A percentile compares a stretch with the other conserved stretches of the same genome.
Conservation (phyloP, 1,140 invertebrate species). For the Drosophila triauraria region DNA sequence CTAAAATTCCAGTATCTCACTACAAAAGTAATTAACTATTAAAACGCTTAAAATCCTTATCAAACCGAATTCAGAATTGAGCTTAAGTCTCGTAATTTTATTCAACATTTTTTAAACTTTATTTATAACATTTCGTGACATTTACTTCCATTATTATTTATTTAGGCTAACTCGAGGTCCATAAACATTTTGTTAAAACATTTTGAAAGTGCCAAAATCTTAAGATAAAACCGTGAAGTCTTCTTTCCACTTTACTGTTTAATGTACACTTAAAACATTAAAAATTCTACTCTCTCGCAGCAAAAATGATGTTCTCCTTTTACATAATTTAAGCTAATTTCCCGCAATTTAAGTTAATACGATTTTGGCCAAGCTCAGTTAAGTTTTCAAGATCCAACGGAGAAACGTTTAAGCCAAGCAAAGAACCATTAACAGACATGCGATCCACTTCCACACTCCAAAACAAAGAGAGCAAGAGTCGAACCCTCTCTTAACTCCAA, state of each 20-base stretch:
- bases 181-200: no score
- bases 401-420: slow-evolving; percentile 32
- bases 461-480: background rate
- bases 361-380: slow-evolving; percentile 28
- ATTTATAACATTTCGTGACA: no score
- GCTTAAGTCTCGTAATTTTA: background rate
- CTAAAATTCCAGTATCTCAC: no score
- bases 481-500: slow-evolving; percentile 29
- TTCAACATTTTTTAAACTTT: no score
- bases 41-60: no score
- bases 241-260: background rate
- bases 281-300: background rate
- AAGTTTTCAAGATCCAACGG: slow-evolving; percentile 22
- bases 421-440: slow-evolving; percentile 29
- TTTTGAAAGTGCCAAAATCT: no score
- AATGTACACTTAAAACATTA: background rate
- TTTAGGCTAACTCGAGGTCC: no score
- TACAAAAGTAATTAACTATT: no score
- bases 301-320: slow-evolving; percentile 4
- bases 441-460: slow-evolving; percentile 28
- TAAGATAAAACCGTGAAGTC: no score
- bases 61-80: background rate
- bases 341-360: slow-evolving; percentile 27
- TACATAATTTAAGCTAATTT: slow-evolving; percentile 14
- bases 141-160: no score